phyloP scores from a whole-genome alignment of 2,113 vertebrate genomes.

The Bubo scandiacus region DNA sequence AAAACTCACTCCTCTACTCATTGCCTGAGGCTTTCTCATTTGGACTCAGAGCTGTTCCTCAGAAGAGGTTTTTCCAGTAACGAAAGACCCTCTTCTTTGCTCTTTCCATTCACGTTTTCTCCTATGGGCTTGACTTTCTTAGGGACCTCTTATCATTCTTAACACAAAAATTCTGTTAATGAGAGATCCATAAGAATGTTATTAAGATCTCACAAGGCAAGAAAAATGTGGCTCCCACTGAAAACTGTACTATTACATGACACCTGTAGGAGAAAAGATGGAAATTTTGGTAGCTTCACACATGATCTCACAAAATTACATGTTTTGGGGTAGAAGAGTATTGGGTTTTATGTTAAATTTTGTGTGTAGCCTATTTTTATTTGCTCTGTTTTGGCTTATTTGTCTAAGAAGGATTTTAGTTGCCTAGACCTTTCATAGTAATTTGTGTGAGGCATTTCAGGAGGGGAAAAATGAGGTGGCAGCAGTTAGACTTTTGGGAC shows the following conservation, averaged over 20 bases:
- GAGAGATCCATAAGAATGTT: neutral
- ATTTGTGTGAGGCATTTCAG: neutral
- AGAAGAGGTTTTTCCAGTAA: neutral
- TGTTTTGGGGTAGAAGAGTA: neutral
- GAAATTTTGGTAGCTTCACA: neutral
- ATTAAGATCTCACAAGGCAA: neutral
- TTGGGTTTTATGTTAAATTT: neutral
- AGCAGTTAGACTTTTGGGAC: neutral
- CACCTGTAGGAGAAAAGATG: neutral
- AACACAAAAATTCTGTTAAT: neutral
- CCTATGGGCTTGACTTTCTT: neutral
- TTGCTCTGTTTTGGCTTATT: neutral
- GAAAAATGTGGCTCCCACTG: neutral
- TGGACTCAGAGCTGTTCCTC: neutral
- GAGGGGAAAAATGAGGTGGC: neutral
- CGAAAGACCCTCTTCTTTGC: neutral
- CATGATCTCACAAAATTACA: neutral
- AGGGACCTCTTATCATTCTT: neutral
- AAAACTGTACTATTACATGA: neutral
- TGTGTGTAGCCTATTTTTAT: neutral
- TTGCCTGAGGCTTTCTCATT: neutral
- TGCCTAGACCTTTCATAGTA: neutral
- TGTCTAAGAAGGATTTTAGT: neutral
- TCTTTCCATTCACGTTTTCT: neutral
- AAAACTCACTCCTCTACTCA: neutral